Evolutionary conservation across 2,888 invertebrate species (phyloP).

Genomic region (Trypoxylon attenuatum): DNA sequence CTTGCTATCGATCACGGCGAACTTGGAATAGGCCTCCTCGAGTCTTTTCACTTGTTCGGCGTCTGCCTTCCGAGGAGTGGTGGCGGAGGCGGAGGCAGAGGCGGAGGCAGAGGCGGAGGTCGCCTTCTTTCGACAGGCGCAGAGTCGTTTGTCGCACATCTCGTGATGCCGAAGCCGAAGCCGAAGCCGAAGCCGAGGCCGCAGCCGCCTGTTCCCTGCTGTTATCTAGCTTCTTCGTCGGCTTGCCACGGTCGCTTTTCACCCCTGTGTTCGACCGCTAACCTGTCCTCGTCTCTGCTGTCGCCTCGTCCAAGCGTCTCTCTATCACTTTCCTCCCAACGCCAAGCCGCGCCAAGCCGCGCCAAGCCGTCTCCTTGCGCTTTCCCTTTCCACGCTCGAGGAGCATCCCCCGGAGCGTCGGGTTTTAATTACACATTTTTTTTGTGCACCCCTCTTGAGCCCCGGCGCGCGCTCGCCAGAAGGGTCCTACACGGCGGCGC

Average conservation of each 20-base stretch:
- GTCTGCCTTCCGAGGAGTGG: conserved; percentile 13
- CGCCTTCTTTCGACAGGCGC: conserved; percentile 58
- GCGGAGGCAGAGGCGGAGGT: too few species aligned
- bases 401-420: conserved; percentile 50
- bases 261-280: neutral
- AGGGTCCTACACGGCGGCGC: conserved; percentile 38
- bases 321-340: neutral
- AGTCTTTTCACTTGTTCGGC: conserved; percentile 72
- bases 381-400: neutral
- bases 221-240: neutral
- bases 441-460: conserved; percentile 44
- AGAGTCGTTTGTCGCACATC: conserved; percentile 67
- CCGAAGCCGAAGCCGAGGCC: too few species aligned
- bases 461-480: conserved; percentile 24
- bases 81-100: too few species aligned
- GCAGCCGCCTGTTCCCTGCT: neutral
- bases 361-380: neutral
- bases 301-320: conserved; percentile 15
- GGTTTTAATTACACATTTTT: conserved; percentile 64
- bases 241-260: neutral
- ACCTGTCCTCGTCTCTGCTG: conserved; percentile 11
- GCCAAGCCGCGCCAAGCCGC: neutral
- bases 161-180: too few species aligned
- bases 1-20: conserved; percentile 75
- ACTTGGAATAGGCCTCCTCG: conserved; percentile 76